These are phyloP conservation scores for Argyresthia albistria DNA, from an alignment of 2,888 invertebrate species.

Conservation along the genomic window DNA sequence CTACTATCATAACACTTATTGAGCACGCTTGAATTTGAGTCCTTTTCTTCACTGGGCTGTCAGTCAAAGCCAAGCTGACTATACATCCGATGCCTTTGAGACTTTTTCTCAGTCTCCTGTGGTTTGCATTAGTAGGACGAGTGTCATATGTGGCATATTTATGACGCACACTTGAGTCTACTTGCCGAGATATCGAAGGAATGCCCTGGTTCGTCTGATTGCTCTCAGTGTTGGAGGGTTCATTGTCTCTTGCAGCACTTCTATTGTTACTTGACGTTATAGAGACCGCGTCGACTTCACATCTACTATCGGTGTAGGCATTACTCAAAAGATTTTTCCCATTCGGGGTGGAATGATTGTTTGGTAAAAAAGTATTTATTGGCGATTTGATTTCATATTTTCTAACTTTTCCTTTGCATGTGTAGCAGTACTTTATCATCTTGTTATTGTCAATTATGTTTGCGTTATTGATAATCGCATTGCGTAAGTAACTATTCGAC, in stretches of 20 bases:
- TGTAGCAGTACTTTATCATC: constrained; percentile 49
- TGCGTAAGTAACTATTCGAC: constrained; percentile 46
- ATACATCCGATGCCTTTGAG: constrained; percentile 61
- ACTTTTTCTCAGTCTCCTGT: constrained; percentile 54
- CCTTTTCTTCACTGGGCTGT: constrained; percentile 56
- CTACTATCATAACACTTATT: constrained; percentile 67
- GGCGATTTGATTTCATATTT: constrained; percentile 50
- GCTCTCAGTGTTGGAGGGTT: constrained; percentile 20
- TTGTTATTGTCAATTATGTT: constrained; percentile 29
- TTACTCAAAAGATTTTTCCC: constrained; percentile 10
- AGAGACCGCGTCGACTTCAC: not conserved
- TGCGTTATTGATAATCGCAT: constrained; percentile 32
- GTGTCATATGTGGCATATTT: constrained; percentile 51
- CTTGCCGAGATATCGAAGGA: constrained; percentile 57
- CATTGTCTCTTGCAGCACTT: constrained; percentile 17
- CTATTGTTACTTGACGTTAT: not conserved
- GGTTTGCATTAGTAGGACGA: constrained; percentile 30
- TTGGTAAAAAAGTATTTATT: constrained; percentile 38
- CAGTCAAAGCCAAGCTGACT: constrained; percentile 53
- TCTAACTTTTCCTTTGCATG: constrained; percentile 58
- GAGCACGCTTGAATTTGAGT: constrained; percentile 68
- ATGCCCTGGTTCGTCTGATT: constrained; percentile 28
- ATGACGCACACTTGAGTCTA: constrained; percentile 49
- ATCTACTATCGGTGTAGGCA: not conserved
- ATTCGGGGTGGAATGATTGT: constrained; percentile 54